Base-by-base conservation (phyloP, 2,888 invertebrate species). In the Volucella inanis region DNA sequence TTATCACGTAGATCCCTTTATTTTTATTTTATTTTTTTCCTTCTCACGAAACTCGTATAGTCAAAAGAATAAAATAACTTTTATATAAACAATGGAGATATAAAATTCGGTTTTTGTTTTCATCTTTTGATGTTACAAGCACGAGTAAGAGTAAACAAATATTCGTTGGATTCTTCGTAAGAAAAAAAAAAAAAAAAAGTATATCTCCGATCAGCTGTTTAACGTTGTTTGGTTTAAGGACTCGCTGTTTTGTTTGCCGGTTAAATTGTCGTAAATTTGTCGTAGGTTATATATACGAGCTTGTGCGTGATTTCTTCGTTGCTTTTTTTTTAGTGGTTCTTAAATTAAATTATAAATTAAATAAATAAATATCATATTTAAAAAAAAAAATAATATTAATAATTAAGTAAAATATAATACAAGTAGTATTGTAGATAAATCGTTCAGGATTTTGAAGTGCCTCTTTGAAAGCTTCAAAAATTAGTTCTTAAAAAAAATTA, bases 391-490 rank as follows among this genome's bases (percentile, higher is more conserved):
- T n/a, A n/a, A n/a, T n/a, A n/a, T n/a, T 57, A 64, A 61, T 61
- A 61, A 8, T 59, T 52, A 52, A 39, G 52, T 49, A 49, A 59
- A 47, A 76, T 38, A 77, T 22, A 22, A 4, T 22, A 22, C 22
- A 22, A 22, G 22, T 22, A 22, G 22, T 22, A 18, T 1, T 18
- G 18, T 18, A 22, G 22, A 22, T 22, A 22, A 22, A 22, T 64
- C 64, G 45, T 75, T 80, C 84, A 84, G 84, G 84, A 80, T 61
- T 65, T 80, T 84, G 75, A 84, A 84, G 84, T 84, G 80, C 84
- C 84, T 84, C 68, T 64, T 70, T 75, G 65, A 80, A 80, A 71
- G 65, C 84, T 80, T 84, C 80, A 80, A 80, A 75, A 77, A 72
- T 43, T 70, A 45, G 62, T 74, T 74, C 38, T n/a, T 12, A 31